phyloP scores from a whole-genome alignment of 2,888 invertebrate genomes.

The Elmis aenea region DNA sequence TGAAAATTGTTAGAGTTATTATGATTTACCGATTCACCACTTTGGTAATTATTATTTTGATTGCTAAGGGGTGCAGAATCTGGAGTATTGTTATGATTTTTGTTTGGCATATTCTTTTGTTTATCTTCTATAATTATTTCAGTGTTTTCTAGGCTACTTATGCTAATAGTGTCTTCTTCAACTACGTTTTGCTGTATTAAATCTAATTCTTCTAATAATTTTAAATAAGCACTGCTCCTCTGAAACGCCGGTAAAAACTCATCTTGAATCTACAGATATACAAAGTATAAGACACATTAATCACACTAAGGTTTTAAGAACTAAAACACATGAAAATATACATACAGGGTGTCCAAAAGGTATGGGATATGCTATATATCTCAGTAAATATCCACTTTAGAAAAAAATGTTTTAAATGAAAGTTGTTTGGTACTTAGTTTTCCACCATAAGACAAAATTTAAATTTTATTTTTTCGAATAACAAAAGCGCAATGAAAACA shows the following conservation, averaged over 20 bases:
- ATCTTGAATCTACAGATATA: slow-evolving; percentile 49
- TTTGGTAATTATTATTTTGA: slow-evolving; percentile 30
- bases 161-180: slow-evolving; percentile 55
- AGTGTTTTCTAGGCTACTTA: slow-evolving; percentile 52
- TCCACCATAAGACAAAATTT: no score
- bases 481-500: no score
- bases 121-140: slow-evolving; percentile 37
- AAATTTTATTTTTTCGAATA: no score
- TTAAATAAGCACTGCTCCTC: slow-evolving; percentile 61
- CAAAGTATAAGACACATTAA: slow-evolving; percentile 1
- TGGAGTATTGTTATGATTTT: slow-evolving; percentile 5
- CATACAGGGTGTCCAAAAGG: no score
- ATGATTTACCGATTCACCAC: slow-evolving; percentile 1
- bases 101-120: no score
- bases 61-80: background rate
- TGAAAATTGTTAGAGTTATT: slow-evolving; percentile 1
- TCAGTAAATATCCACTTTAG: no score
- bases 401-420: no score
- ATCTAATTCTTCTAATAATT: slow-evolving; percentile 69
- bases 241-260: slow-evolving; percentile 62
- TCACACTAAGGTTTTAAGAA: slow-evolving; percentile 1
- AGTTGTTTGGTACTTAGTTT: no score
- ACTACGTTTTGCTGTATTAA: slow-evolving; percentile 54
- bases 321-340: background rate
- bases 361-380: no score